Evolutionary conservation across 2,888 invertebrate genomes (phyloP), one percentile per base, ranked within the genome.

Genomic region (Nomada ferruginata): DNA sequence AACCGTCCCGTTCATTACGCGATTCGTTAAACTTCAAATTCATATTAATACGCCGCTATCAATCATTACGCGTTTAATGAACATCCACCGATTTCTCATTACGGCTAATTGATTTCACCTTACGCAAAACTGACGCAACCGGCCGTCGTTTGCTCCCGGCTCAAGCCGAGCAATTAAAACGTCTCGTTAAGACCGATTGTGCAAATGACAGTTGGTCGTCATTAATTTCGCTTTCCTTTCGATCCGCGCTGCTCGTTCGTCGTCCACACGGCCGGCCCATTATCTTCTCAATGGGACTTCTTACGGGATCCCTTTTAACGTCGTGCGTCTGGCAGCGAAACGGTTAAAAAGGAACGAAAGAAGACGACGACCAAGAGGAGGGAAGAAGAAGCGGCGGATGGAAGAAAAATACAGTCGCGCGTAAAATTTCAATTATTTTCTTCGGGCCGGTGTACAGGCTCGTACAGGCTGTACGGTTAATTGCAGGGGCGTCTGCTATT

Each of bases 71-170:
- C 64, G 65, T 68, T 72, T 78, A 85, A 83, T 72, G 77, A 80
- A 65, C 68, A 72, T 69, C 72, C 65, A 69, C 64, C 80, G 76
- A 69, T 75, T 71, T 70, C 82, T 84, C 85, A 84, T 84, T 85
- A 75, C 44, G 36, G 65, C 64, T 85, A 84, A 85, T 84, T 76
- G 82, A 76, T 75, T 71, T 69, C 50, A n/a, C 44, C 76, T 76
- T 75, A 79, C 70, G 76, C 70, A 78, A 76, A 81, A 71, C 75
- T 78, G 61, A 80, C 83, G 83, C 57, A 74, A 79, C 26, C 70
- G 53, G 60, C 20, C 26, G 11, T 15, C 36, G 47, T 2, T 29
- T 36, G 55, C 60, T 69, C 53, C 69, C 72, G 36, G 65, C 59
- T 72, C 15, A 42, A 60, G 44, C 64, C 50, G 53, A 57, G 70